phyloP scores from a whole-genome alignment of 2,797 vertebrate genomes.

The Rhinophrynus dorsalis region DNA sequence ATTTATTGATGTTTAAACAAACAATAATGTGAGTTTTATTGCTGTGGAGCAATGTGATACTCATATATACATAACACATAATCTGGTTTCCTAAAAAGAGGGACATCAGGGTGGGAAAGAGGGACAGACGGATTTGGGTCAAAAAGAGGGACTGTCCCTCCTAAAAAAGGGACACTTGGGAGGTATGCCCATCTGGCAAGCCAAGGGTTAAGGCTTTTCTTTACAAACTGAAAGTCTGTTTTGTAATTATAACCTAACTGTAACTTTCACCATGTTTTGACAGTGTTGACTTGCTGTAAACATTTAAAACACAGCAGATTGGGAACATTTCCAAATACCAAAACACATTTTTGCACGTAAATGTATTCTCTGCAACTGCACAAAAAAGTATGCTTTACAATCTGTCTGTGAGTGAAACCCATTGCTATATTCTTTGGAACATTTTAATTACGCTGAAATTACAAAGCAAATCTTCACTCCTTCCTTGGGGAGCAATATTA shows the following conservation, averaged over 20 bases:
- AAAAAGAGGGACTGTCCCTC: too few species aligned
- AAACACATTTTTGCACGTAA: conserved; percentile 33
- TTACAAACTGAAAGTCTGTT: background rate
- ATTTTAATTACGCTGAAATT: conserved; percentile 51
- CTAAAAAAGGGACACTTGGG: too few species aligned
- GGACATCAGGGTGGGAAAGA: too few species aligned
- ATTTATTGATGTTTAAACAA: too few species aligned
- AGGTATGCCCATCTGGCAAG: too few species aligned
- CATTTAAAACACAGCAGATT: conserved; percentile 11
- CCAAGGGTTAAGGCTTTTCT: conserved; percentile 1
- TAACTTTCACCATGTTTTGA: conserved; percentile 9
- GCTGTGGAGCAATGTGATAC: too few species aligned
- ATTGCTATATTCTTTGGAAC: conserved; percentile 40
- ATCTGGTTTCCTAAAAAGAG: too few species aligned
- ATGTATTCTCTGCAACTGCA: conserved; percentile 43
- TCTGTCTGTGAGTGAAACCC: conserved; percentile 46
- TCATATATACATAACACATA: too few species aligned
- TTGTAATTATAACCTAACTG: conserved; percentile 13
- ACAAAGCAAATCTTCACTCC: conserved; percentile 31
- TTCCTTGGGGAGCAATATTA: conserved; percentile 13
- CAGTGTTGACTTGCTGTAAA: conserved; percentile 26
- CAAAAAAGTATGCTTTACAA: conserved; percentile 46
- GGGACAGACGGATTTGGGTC: too few species aligned
- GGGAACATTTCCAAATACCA: conserved; percentile 34
- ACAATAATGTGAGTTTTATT: too few species aligned